Conservation (phyloP, 2,113 vertebrate species). For the Octodon degus region DNA sequence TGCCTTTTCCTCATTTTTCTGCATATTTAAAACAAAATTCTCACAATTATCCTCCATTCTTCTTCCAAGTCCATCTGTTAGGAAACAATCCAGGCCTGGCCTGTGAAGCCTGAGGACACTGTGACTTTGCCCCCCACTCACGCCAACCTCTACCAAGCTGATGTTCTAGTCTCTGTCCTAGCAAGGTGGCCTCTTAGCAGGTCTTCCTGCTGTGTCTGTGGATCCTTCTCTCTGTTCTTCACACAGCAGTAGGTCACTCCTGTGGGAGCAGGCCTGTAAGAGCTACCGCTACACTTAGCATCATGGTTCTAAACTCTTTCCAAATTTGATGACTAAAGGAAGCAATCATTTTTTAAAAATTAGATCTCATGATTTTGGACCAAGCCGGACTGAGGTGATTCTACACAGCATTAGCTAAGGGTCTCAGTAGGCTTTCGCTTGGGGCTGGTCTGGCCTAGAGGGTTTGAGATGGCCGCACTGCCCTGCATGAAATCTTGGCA, state of each 20-base stretch:
- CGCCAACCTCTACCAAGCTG: neutral
- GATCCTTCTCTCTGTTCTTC: neutral
- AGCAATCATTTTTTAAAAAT: neutral
- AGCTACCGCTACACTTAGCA: neutral
- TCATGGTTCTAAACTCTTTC: neutral
- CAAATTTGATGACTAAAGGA: neutral
- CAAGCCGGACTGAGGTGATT: neutral
- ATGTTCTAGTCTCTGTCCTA: neutral
- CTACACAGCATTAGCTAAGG: neutral
- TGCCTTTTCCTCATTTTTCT: neutral
- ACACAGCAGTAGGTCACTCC: neutral
- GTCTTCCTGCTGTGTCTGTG: neutral
- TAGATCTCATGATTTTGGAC: neutral
- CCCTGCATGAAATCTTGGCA: neutral
- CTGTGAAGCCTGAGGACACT: neutral
- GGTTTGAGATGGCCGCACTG: neutral
- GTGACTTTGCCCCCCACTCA: neutral
- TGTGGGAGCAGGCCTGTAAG: neutral
- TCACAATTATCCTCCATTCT: neutral
- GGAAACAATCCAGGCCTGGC: neutral
- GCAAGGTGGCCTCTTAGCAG: neutral
- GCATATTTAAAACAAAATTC: neutral
- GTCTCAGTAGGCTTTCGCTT: neutral
- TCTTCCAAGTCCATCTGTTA: neutral
- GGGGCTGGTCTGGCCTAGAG: neutral